phyloP scores from a whole-genome alignment of 2,797 vertebrate genomes.

The Salmo trutta region DNA sequence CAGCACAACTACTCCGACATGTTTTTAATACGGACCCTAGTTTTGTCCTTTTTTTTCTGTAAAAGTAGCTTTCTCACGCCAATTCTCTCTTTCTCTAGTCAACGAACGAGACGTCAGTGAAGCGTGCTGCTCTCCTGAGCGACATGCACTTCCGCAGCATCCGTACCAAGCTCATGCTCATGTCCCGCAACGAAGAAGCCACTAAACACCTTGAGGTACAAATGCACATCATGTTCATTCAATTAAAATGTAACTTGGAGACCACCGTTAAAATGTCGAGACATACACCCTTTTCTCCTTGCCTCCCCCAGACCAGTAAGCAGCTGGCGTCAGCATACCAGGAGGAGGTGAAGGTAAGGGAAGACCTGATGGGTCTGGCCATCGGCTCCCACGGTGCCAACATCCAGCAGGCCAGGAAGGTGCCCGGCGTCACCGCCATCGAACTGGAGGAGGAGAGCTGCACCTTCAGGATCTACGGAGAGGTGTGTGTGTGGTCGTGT shows the following conservation, averaged over 20 bases:
- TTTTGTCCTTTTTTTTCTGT: too few relatives aligned
- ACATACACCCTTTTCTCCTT: too few relatives aligned
- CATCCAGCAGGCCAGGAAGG: constrained; percentile 92
- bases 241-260: too few relatives aligned
- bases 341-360: constrained; percentile 88
- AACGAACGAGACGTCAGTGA: constrained; percentile 87
- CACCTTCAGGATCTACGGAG: constrained; percentile 93
- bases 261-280: too few relatives aligned
- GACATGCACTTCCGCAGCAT: constrained; percentile 95
- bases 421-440: constrained; percentile 90
- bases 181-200: constrained; percentile 91
- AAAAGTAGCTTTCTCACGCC: not conserved
- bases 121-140: constrained; percentile 85
- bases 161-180: constrained; percentile 89
- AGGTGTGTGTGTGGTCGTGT: constrained; percentile 66
- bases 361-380: constrained; percentile 92
- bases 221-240: too few relatives aligned
- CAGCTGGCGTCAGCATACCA: constrained; percentile 91
- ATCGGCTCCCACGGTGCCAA: constrained; percentile 93
- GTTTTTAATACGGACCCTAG: too few relatives aligned
- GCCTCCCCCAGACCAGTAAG: constrained; percentile 82
- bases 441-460: constrained; percentile 92
- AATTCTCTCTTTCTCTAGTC: constrained; percentile 67
- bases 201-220: constrained; percentile 89
- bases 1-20: not conserved